Evolutionary conservation across 2,888 invertebrate genomes (phyloP).

Genomic region (Lochmaea capreae): DNA sequence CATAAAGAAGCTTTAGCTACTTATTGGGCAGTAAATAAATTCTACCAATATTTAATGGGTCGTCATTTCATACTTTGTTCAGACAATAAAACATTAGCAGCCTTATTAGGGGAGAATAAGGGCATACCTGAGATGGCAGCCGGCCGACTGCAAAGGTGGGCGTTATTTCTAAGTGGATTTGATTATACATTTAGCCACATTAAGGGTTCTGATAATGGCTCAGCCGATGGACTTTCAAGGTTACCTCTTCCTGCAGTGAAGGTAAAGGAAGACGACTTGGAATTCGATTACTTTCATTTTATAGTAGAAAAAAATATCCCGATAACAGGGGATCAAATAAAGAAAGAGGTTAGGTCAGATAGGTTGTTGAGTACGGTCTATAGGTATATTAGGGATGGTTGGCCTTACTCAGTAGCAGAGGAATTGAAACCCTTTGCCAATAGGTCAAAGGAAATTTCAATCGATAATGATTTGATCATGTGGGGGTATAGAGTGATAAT

Average conservation of each 20-base stretch:
- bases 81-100: slow-evolving; percentile 26
- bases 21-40: slow-evolving; percentile 1
- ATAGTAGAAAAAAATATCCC: slow-evolving; percentile 19
- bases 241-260: slow-evolving; percentile 20
- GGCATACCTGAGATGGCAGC: slow-evolving; percentile 35
- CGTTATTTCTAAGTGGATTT: slow-evolving; percentile 33
- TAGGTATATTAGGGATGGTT: slow-evolving; percentile 32
- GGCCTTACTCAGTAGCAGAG: slow-evolving; percentile 22
- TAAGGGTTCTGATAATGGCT: slow-evolving; percentile 25
- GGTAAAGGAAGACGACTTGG: slow-evolving; percentile 4
- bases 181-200: slow-evolving; percentile 30
- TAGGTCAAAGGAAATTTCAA: slow-evolving; percentile 25
- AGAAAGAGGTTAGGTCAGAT: slow-evolving; percentile 22
- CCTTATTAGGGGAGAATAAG: slow-evolving; percentile 28
- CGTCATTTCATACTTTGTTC: slow-evolving; percentile 29
- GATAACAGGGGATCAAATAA: slow-evolving; percentile 14
- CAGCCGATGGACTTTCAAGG: slow-evolving; percentile 27
- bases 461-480: slow-evolving; percentile 36
- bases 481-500: slow-evolving; percentile 41
- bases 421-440: slow-evolving; percentile 28
- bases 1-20: slow-evolving; percentile 18
- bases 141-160: slow-evolving; percentile 31
- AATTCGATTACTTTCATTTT: slow-evolving; percentile 28
- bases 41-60: slow-evolving; percentile 28
- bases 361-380: slow-evolving; percentile 21